phyloP scores from a whole-genome alignment of 2,888 invertebrate genomes.

The Rhagophthalmus giganteus region DNA sequence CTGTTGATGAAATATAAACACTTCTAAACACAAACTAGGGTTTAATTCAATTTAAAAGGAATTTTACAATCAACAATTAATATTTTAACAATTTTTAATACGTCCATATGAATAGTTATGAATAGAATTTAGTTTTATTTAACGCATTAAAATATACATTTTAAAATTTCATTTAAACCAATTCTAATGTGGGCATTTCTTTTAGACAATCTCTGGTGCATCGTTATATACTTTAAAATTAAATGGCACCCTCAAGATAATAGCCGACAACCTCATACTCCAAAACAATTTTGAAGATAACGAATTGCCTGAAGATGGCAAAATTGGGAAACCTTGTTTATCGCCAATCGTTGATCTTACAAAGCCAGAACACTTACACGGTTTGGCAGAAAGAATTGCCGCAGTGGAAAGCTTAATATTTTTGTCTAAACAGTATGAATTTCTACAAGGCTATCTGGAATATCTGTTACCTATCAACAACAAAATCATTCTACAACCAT shows the following conservation, averaged over 20 bases:
- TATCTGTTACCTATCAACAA: constrained; percentile 76
- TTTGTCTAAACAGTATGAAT: constrained; percentile 83
- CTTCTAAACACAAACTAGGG: too few relatives aligned
- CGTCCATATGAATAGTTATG: too few relatives aligned
- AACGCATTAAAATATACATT: too few relatives aligned
- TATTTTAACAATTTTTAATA: too few relatives aligned
- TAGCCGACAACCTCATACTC: constrained; percentile 71
- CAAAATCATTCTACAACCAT: constrained; percentile 68
- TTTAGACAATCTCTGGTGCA: constrained; percentile 58
- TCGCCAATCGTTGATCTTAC: constrained; percentile 69
- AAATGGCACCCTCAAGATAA: constrained; percentile 74
- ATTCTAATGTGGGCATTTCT: too few relatives aligned
- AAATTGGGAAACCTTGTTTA: constrained; percentile 60
- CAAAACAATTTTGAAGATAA: constrained; percentile 41
- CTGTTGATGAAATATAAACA: too few relatives aligned
- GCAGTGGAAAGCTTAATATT: constrained; percentile 93
- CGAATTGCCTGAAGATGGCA: constrained; percentile 47
- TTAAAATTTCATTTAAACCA: too few relatives aligned
- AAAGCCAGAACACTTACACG: constrained; percentile 75
- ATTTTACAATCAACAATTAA: too few relatives aligned
- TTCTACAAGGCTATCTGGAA: constrained; percentile 82
- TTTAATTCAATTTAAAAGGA: too few relatives aligned
- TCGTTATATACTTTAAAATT: constrained; percentile 69
- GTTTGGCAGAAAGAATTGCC: constrained; percentile 83
- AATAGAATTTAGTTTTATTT: too few relatives aligned